Percentiles rank a stretch among this genome's conserved stretches.
These are phyloP conservation scores for Orthosia gothica DNA, from an alignment of 2,888 invertebrate species.

Conservation along the genomic window DNA sequence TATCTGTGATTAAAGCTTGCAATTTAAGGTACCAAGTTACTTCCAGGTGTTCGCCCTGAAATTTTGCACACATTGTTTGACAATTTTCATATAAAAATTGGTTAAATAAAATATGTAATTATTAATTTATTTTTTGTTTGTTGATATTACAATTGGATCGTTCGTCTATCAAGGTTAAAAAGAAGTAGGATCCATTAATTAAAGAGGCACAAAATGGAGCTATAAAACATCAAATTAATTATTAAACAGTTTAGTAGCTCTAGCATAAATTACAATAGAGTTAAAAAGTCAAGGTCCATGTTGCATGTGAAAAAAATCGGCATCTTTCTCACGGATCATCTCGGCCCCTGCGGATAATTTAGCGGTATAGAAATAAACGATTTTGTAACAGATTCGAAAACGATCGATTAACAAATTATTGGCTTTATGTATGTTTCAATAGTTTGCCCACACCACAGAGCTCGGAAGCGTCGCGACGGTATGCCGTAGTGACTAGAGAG, in stretches of 20 bases:
- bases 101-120: neutral
- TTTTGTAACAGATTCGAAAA: constrained; percentile 68
- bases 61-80: too few species aligned
- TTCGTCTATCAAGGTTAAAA: neutral
- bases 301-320: constrained; percentile 42
- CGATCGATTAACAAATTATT: constrained; percentile 62
- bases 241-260: constrained; percentile 42
- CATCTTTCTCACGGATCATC: constrained; percentile 61
- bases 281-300: constrained; percentile 66
- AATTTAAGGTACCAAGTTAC: too few species aligned
- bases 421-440: constrained; percentile 42
- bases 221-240: constrained; percentile 46
- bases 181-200: neutral
- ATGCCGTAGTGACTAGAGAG: too few species aligned
- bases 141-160: neutral
- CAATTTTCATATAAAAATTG: too few species aligned
- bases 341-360: constrained; percentile 45
- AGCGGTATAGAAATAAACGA: constrained; percentile 52
- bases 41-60: too few species aligned
- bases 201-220: neutral
- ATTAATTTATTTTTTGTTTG: too few species aligned
- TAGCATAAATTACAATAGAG: constrained; percentile 51
- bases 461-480: too few species aligned
- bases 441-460: constrained; percentile 18
- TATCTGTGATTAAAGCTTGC: too few species aligned